Evolutionary conservation across 2,797 vertebrate species (phyloP), one percentile per base, ranked within the genome.

Genomic region (Hephaestus fuliginosus): DNA sequence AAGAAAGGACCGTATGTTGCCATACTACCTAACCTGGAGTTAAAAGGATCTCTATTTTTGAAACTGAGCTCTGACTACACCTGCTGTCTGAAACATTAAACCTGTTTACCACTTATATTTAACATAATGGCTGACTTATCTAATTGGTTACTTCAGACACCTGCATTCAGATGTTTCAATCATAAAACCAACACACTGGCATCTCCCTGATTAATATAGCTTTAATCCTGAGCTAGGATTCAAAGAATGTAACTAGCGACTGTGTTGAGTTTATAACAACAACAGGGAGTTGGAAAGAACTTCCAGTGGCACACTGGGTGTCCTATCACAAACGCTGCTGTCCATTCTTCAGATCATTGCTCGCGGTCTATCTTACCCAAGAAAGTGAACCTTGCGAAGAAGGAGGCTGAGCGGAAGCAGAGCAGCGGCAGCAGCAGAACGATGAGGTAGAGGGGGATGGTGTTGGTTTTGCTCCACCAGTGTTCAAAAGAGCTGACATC

Each of bases 351-450:
- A 33, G 2, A 36, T 66, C 51, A 57, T 15, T 25, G n/a, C 30
- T 13, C 4, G 3, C 1, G 20, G 13, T 41, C 18, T 11, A 1
- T 56, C 82, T 91, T 95, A 99, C 98, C 98, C 58, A 99, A 86
- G 58, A 98, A 97, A 44, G 98, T 99, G 92, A 99, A 99, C 86
- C 97, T 96, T 0, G 98, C 97, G 62, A 99, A 99, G 93, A 99
- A 99, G n/a, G 98, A 97, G 0, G 98, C 98, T 0, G 98, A 99
- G 75, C 96, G 97, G 87, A 99, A 97, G 92, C 96, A 97, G 83
- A 99, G 96, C 81, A 99, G 94, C 0, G 98, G 98, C 41, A 99
- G 92, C 81, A 99, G 95, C 80, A 98, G 87, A 39, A 93, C 65
- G 51, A 97, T 93, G 56, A 99, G 95, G 89, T 98, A 99, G 58